phyloP scores from a whole-genome alignment of 2,888 invertebrate species.

The Blastobasis adustella region DNA sequence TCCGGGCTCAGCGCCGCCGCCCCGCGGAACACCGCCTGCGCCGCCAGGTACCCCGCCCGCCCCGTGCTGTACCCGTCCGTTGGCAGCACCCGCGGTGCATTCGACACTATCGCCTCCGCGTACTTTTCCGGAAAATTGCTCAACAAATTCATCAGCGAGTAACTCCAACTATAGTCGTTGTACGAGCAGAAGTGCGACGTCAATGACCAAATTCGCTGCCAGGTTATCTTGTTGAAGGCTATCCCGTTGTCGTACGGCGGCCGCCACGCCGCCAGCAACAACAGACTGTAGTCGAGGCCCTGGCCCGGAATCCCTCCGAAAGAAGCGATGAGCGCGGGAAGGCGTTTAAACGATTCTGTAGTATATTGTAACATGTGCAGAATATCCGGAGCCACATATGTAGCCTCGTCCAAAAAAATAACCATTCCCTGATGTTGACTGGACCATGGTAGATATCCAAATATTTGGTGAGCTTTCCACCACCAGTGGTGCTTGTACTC shows the following conservation, averaged over 20 bases:
- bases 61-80: slow-evolving; percentile 7
- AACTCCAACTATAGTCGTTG: slow-evolving; percentile 41
- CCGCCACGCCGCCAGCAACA: slow-evolving; percentile 35
- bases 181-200: slow-evolving; percentile 30
- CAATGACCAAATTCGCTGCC: slow-evolving; percentile 25
- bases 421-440: slow-evolving; percentile 21
- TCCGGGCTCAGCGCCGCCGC: slow-evolving; percentile 19
- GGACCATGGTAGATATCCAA: slow-evolving; percentile 23
- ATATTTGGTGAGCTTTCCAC: slow-evolving; percentile 42
- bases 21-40: too few species aligned
- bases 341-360: slow-evolving; percentile 17
- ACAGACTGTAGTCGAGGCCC: slow-evolving; percentile 20
- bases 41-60: slow-evolving; percentile 6
- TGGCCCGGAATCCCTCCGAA: slow-evolving; percentile 28
- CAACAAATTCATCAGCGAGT: slow-evolving; percentile 33
- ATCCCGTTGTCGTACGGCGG: slow-evolving; percentile 34
- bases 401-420: slow-evolving; percentile 35
- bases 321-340: slow-evolving; percentile 26
- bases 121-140: slow-evolving; percentile 17
- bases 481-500: slow-evolving; percentile 49
- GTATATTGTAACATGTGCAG: slow-evolving; percentile 29
- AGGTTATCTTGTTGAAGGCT: slow-evolving; percentile 35
- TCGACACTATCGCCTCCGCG: slow-evolving; percentile 18
- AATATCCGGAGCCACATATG: slow-evolving; percentile 37
- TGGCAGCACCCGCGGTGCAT: slow-evolving; percentile 14